Conservation (phyloP, 2,888 invertebrate species). For the Callimorpha dominula region DNA sequence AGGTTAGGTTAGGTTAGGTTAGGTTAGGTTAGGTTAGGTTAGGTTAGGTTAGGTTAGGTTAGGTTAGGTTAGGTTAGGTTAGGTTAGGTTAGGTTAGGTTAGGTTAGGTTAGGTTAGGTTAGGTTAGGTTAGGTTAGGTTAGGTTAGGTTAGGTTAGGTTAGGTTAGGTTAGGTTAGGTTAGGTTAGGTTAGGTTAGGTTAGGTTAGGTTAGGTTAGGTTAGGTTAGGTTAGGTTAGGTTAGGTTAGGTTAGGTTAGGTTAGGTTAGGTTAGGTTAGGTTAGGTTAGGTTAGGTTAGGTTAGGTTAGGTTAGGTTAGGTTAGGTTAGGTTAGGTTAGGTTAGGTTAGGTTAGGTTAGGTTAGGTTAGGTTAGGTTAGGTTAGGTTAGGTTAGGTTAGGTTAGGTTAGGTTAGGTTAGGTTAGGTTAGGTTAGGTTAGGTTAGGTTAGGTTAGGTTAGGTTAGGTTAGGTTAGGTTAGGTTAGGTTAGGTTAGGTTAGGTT, state of each 20-base stretch:
- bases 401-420: conserved; percentile 31
- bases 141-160: conserved; percentile 27
- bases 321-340: conserved; percentile 25
- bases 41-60: conserved; percentile 29
- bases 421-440: conserved; percentile 29
- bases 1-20: conserved; percentile 16
- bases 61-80: conserved; percentile 43
- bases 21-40: conserved; percentile 36
- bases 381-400: conserved; percentile 41
- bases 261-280: conserved; percentile 34
- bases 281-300: conserved; percentile 37
- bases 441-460: conserved; percentile 26
- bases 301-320: conserved; percentile 33
- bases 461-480: conserved; percentile 24
- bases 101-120: conserved; percentile 28
- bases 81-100: conserved; percentile 44
- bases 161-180: conserved; percentile 24
- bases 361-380: conserved; percentile 30
- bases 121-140: conserved; percentile 24
- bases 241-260: conserved; percentile 33
- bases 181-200: conserved; percentile 23
- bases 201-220: conserved; percentile 40
- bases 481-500: conserved; percentile 20
- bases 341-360: conserved; percentile 27
- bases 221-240: conserved; percentile 23